Evolutionary conservation across 2,113 vertebrate genomes (phyloP).

Genomic region (Axis porcinus): DNA sequence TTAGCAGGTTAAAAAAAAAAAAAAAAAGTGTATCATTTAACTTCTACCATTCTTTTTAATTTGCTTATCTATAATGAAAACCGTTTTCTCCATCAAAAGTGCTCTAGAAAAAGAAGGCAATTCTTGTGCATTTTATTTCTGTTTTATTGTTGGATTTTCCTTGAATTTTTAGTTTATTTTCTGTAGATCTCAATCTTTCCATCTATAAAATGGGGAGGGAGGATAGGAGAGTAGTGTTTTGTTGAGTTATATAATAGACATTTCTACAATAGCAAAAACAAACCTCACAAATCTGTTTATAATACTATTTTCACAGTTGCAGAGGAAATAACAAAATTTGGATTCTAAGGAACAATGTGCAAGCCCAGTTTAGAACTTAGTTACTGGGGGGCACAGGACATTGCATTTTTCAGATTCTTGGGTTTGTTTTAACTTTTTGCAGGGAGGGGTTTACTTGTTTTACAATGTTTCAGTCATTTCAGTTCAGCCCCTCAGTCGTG

Average conservation of each 20-base stretch:
- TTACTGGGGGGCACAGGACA: rapidly evolving
- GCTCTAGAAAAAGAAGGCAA: not conserved
- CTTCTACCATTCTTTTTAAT: conserved; percentile 29
- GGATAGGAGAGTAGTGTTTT: not conserved
- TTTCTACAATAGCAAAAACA: not conserved
- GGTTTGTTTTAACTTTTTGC: not conserved
- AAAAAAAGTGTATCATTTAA: not conserved
- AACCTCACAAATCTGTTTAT: not conserved
- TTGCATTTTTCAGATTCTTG: not conserved
- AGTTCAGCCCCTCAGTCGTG: not conserved
- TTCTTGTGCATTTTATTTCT: not conserved
- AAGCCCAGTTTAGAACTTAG: rapidly evolving
- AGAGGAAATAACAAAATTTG: not conserved
- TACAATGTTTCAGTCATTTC: not conserved
- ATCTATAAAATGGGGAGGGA: not conserved
- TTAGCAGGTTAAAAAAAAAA: not conserved
- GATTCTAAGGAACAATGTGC: not conserved
- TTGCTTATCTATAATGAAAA: conserved; percentile 30
- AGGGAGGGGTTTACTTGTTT: not conserved
- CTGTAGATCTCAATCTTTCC: not conserved
- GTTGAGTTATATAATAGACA: not conserved
- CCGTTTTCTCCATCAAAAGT: not conserved
- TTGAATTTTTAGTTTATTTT: not conserved
- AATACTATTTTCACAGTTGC: not conserved
- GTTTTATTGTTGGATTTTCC: not conserved